Conservation (phyloP, 1,140 invertebrate genomes). For the Procambarus virginalis region DNA sequence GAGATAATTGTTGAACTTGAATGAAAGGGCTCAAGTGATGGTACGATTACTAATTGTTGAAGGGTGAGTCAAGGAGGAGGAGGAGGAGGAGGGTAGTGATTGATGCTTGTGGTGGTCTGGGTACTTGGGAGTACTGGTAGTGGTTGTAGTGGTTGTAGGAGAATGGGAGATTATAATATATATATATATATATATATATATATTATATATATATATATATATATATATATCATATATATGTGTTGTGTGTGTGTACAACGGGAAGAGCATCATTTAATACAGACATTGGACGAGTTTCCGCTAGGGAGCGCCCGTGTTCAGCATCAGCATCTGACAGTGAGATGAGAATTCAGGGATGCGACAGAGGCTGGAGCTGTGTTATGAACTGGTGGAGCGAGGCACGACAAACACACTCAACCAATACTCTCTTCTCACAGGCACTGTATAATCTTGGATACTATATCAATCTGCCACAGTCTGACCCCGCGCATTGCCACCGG, state of each 20-base stretch:
- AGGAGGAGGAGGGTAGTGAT: not conserved
- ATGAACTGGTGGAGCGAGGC: too few relatives aligned
- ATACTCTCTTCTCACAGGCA: too few relatives aligned
- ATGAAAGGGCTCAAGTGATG: slow-evolving; percentile 22
- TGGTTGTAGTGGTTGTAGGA: not conserved
- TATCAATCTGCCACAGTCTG: too few relatives aligned
- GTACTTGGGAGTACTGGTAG: too few relatives aligned
- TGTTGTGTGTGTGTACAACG: too few relatives aligned
- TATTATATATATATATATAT: slow-evolving; percentile 13
- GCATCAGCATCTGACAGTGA: too few relatives aligned
- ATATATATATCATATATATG: not conserved
- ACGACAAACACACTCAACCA: too few relatives aligned
- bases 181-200: not conserved
- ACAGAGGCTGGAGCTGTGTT: too few relatives aligned
- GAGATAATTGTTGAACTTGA: slow-evolving; percentile 40
- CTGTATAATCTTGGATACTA: too few relatives aligned
- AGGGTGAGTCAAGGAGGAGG: not conserved
- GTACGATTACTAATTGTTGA: not conserved
- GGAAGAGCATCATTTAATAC: not conserved
- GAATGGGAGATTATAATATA: not conserved
- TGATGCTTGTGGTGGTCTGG: not conserved
- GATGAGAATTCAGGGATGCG: too few relatives aligned
- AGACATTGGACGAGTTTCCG: not conserved
- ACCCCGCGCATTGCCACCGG: too few relatives aligned
- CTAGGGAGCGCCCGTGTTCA: too few relatives aligned